phyloP scores from a whole-genome alignment of 2,888 invertebrate species.

The Endotricha flammealis region DNA sequence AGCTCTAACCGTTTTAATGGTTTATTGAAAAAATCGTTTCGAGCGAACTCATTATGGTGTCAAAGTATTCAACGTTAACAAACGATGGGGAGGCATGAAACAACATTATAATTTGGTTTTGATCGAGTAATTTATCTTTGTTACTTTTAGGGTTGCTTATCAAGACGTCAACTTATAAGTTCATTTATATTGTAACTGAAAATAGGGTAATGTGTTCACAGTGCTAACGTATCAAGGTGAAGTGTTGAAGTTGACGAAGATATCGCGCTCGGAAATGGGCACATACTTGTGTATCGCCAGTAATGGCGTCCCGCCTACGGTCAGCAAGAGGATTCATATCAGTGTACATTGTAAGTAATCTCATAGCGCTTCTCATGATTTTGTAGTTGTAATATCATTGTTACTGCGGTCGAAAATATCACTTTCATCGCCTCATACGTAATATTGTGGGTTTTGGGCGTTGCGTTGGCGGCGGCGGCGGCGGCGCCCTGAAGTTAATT shows the following conservation, averaged over 20 bases:
- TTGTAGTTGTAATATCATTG: background rate
- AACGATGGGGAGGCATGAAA: conserved; percentile 6
- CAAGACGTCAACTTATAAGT: conserved; percentile 14
- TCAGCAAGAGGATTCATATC: conserved; percentile 92
- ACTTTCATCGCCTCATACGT: background rate
- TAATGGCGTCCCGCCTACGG: conserved; percentile 92
- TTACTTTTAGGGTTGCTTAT: conserved; percentile 8
- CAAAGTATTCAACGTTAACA: conserved; percentile 6
- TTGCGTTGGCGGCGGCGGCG: too few species aligned
- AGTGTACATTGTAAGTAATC: conserved; percentile 91
- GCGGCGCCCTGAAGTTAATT: background rate
- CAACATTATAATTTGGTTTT: conserved; percentile 4
- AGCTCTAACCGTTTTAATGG: conserved; percentile 24
- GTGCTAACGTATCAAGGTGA: conserved; percentile 88
- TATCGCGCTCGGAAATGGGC: conserved; percentile 93
- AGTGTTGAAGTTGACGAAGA: conserved; percentile 87
- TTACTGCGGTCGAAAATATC: background rate
- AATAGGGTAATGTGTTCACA: conserved; percentile 49
- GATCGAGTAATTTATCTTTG: conserved; percentile 10
- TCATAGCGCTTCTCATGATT: conserved; percentile 2
- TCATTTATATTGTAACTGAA: conserved; percentile 7
- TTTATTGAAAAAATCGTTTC: conserved; percentile 22
- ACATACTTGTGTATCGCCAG: conserved; percentile 94
- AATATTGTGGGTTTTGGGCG: conserved; percentile 1
- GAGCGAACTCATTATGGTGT: conserved; percentile 8